Evolutionary conservation across 64 coral and sea anemone species (phyloP), one percentile per base, ranked within the genome.

Genomic region (Pocillopora verrucosa): DNA sequence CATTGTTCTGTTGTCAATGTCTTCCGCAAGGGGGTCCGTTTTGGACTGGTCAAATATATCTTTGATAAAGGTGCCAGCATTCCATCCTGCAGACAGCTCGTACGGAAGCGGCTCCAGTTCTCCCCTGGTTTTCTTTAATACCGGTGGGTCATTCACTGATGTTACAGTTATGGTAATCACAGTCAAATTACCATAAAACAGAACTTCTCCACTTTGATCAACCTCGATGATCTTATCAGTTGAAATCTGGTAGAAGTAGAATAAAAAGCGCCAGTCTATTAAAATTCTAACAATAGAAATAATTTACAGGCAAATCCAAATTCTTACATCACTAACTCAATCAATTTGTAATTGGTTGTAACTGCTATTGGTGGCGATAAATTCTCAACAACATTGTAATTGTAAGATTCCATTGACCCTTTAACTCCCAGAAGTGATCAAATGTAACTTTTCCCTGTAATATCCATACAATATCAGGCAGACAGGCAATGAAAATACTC

Each of bases 131-230:
- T 65, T 80, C 12, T 58, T 65, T 30, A 91, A 57, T 13, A 74
- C 13, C 4, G 93, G 93, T 34, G 0, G 36, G 62, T 94, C 93
- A 69, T 94, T 94, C 11, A 94, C 76, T 13, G 88, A 10, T 62
- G 79, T 64, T 4, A 94, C 93, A 34, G n/a, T 65, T 10, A 87
- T 86, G 17, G 4, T 10, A 45, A 91, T 62, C 4, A 16, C 62
- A 2, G 76, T n/a, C 20, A 67, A 13, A 9, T 90, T n/a, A 11
- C 70, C 89, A 60, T 60, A 11, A 10, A 84, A 56, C 14, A 15
- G 7, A 75, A 70, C 22, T 6, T 70, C 67, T 70, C 67, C 67
- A 9, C 67, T 11, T 70, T 67, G 5, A 67, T 24, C 25, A 11
- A 70, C 22, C 7, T 70, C 67, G 25, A 70, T 24, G 25, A 20